These are phyloP conservation scores for Epizoanthus rinbou DNA, from an alignment of 92 coral and sea anemone genomes.

Conservation along the genomic window DNA sequence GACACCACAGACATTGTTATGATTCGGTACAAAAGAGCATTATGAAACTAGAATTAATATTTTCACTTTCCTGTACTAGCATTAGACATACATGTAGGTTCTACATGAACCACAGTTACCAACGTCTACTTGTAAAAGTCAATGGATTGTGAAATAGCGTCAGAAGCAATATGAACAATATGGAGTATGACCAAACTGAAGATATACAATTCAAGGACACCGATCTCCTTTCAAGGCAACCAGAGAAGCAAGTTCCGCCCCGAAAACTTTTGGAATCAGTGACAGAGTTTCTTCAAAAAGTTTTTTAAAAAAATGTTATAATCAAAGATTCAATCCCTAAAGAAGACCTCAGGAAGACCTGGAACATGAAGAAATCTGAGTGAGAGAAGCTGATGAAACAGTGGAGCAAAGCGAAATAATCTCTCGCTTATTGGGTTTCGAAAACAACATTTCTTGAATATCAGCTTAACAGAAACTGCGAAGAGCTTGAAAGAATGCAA, in stretches of 20 bases:
- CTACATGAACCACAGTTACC: no score
- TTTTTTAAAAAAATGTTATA: no score
- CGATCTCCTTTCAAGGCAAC: no score
- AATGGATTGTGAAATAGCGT: conserved; percentile 46
- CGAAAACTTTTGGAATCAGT: no score
- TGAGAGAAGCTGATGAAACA: conserved; percentile 58
- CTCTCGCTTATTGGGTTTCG: conserved; percentile 44
- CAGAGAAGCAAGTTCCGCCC: no score
- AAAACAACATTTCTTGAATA: conserved; percentile 48
- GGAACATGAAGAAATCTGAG: conserved; percentile 59
- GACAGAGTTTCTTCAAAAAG: no score
- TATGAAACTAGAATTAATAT: background rate
- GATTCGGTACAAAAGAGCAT: conserved; percentile 1
- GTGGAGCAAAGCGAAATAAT: conserved; percentile 60
- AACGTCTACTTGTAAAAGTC: no score
- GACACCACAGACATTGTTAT: background rate
- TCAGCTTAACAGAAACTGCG: conserved; percentile 42
- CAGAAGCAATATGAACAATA: conserved; percentile 52
- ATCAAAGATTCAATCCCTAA: conserved; percentile 49
- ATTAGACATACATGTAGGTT: no score
- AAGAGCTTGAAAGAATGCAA: conserved; percentile 48
- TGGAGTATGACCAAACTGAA: conserved; percentile 47
- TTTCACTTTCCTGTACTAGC: no score
- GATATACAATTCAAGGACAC: conserved; percentile 23
- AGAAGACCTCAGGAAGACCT: conserved; percentile 52